phyloP scores from a whole-genome alignment of 2,113 vertebrate species.

The Chauna torquata region DNA sequence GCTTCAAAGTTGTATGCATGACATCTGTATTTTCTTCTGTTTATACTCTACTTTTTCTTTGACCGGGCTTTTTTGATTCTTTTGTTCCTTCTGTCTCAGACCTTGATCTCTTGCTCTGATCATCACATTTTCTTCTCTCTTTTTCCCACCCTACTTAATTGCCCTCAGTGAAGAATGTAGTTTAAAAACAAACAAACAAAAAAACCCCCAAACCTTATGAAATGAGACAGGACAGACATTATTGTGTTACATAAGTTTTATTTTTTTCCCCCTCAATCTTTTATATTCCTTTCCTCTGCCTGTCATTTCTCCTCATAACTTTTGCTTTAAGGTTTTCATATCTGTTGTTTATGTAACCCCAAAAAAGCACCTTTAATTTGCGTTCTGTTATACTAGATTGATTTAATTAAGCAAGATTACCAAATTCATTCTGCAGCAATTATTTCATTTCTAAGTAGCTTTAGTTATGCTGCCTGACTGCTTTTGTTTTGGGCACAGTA shows the following conservation, averaged over 20 bases:
- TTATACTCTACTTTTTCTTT: background rate
- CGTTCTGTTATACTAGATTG: background rate
- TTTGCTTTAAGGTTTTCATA: background rate
- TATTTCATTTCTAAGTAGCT: background rate
- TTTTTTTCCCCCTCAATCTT: background rate
- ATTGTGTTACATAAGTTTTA: background rate
- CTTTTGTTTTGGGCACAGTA: background rate
- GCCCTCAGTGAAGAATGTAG: background rate
- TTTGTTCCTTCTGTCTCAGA: background rate
- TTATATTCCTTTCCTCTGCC: background rate
- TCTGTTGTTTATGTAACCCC: background rate
- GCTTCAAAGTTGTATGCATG: background rate
- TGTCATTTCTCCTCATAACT: background rate
- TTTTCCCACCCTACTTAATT: background rate
- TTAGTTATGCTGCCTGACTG: background rate
- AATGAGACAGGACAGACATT: background rate
- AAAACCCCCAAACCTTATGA: background rate
- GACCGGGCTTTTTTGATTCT: background rate
- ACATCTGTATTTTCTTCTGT: background rate
- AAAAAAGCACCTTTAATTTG: background rate
- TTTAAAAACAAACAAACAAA: background rate
- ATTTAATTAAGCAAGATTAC: conserved; percentile 2
- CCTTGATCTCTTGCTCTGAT: background rate
- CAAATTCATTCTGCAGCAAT: background rate
- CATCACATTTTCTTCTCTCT: background rate